Conservation (phyloP, 2,113 vertebrate species). For the Microtus montanus region DNA sequence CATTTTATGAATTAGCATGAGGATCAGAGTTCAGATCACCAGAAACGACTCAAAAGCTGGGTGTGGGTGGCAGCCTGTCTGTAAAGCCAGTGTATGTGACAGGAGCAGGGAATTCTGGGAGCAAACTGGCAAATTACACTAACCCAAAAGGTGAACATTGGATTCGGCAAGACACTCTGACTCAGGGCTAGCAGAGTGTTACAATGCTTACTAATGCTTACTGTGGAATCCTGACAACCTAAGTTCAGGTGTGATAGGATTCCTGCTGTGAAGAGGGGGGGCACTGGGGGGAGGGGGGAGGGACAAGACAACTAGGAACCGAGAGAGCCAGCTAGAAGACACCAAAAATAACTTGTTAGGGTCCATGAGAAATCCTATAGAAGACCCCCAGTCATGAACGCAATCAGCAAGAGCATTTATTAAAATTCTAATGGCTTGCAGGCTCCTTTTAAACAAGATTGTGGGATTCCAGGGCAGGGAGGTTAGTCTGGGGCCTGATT, state of each 20-base stretch:
- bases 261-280: not conserved
- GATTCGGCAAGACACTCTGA: not conserved
- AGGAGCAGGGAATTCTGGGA: not conserved
- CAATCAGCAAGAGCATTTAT: no score
- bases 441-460: no score
- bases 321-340: not conserved
- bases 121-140: not conserved
- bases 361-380: no score
- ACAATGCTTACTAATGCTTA: no score
- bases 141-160: not conserved
- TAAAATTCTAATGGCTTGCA: no score
- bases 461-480: no score
- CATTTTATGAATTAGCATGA: not conserved
- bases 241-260: not conserved
- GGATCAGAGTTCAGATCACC: not conserved
- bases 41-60: not conserved
- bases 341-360: not conserved
- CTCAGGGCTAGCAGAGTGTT: not conserved
- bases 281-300: no score
- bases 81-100: not conserved
- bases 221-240: no score
- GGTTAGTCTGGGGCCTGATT: no score
- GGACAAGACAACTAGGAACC: not conserved
- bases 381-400: no score
- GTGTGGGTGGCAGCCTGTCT: not conserved